A percentile compares a stretch with the other conserved stretches of the same genome.
Conservation (phyloP, 1,140 invertebrate genomes). For the Papilio aristodemus region DNA sequence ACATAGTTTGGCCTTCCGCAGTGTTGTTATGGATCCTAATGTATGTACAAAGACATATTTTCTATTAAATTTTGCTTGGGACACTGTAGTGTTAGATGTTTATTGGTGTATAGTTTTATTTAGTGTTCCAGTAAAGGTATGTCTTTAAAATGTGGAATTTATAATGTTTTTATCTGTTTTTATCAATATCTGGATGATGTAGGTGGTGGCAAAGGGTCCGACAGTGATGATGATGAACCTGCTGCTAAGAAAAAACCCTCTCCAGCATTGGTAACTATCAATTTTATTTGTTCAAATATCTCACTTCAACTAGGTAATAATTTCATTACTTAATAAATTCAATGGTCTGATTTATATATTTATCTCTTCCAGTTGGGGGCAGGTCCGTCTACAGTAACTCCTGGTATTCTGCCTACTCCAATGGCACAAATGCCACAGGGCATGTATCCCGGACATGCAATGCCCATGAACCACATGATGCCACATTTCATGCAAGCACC, state of each 20-base stretch:
- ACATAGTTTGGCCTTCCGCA: constrained; percentile 53
- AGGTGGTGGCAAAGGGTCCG: constrained; percentile 82
- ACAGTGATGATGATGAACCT: constrained; percentile 90
- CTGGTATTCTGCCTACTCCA: constrained; percentile 79
- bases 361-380: constrained; percentile 75
- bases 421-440: constrained; percentile 81
- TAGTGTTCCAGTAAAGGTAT: constrained; percentile 61
- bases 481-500: constrained; percentile 86
- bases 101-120: constrained; percentile 66
- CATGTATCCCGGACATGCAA: constrained; percentile 75
- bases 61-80: constrained; percentile 63
- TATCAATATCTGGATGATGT: constrained; percentile 53
- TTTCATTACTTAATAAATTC: background rate
- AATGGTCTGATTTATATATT: constrained; percentile 21
- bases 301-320: too few relatives aligned
- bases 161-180: constrained; percentile 36
- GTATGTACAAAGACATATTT: constrained; percentile 69
- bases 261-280: constrained; percentile 71
- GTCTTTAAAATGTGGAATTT: constrained; percentile 38
- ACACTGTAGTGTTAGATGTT: constrained; percentile 67
- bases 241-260: constrained; percentile 84
- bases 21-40: constrained; percentile 63
- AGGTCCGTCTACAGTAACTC: constrained; percentile 78
- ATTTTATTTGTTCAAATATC: constrained; percentile 41
- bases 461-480: constrained; percentile 85